A percentile compares a stretch with the other conserved stretches of the same genome.
phyloP scores from a whole-genome alignment of 2,797 vertebrate species.

The Lemur catta region DNA sequence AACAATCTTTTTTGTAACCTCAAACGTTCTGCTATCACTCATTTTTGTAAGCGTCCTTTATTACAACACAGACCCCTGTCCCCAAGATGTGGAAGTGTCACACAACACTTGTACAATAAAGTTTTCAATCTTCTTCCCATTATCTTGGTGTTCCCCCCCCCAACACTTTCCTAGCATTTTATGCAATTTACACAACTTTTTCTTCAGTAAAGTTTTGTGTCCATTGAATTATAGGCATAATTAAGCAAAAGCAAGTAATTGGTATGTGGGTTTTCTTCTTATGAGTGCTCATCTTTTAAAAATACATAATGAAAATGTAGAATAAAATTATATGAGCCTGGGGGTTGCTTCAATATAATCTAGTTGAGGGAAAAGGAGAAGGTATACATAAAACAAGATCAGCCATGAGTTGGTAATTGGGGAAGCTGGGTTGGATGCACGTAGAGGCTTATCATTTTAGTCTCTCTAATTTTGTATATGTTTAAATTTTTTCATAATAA shows the following conservation, averaged over 20 bases:
- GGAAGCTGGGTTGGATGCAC: neutral
- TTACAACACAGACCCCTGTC: slow-evolving; percentile 54
- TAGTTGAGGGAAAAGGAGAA: neutral
- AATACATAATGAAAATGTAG: neutral
- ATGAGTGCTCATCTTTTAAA: neutral
- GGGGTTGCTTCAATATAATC: neutral
- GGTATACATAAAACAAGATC: neutral
- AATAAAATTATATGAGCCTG: neutral
- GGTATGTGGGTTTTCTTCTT: neutral
- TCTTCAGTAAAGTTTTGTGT: slow-evolving; percentile 81
- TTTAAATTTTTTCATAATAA: neutral
- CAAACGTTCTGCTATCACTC: slow-evolving; percentile 90
- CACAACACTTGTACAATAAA: slow-evolving; percentile 70
- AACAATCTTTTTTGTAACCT: slow-evolving; percentile 94
- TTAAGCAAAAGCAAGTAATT: slow-evolving; percentile 83
- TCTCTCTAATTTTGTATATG: neutral
- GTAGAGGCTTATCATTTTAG: neutral
- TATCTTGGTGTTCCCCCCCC: neutral
- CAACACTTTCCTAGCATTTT: slow-evolving; percentile 70
- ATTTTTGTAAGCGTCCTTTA: slow-evolving; percentile 83
- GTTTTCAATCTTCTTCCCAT: slow-evolving; percentile 23
- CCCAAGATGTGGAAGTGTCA: slow-evolving; percentile 72
- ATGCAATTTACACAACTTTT: slow-evolving; percentile 83
- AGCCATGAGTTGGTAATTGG: neutral
- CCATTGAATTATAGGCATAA: slow-evolving; percentile 92